These are phyloP conservation scores for Cephalotes varians DNA, from an alignment of 2,888 invertebrate species.

Conservation along the genomic window DNA sequence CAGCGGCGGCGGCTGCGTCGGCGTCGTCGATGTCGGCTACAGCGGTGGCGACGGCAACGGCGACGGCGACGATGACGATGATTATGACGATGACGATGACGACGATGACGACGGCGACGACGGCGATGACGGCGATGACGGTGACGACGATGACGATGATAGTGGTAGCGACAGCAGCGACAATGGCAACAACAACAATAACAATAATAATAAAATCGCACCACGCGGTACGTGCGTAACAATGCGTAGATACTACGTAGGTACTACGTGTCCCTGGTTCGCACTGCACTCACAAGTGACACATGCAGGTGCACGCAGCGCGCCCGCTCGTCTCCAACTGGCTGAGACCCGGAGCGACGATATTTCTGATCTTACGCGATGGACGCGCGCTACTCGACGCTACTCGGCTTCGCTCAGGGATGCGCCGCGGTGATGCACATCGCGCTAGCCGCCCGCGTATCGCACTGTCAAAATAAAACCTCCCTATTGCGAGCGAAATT, in stretches of 20 bases:
- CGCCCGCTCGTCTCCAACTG: slow-evolving; percentile 58
- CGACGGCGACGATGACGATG: neutral
- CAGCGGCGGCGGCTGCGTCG: slow-evolving; percentile 8
- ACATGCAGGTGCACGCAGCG: slow-evolving; percentile 70
- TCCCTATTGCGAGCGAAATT: slow-evolving; percentile 79
- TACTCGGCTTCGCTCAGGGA: slow-evolving; percentile 76
- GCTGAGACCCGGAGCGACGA: slow-evolving; percentile 69
- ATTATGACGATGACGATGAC: too few species aligned
- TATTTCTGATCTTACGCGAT: slow-evolving; percentile 81
- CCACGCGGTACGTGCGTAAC: slow-evolving; percentile 20
- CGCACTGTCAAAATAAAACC: slow-evolving; percentile 81
- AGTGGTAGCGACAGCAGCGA: neutral
- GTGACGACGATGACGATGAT: slow-evolving; percentile 11
- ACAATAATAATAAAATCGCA: slow-evolving; percentile 17
- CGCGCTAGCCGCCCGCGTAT: slow-evolving; percentile 71
- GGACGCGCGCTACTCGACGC: slow-evolving; percentile 70
- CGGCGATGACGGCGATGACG: neutral
- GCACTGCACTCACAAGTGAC: slow-evolving; percentile 72
- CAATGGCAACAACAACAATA: neutral
- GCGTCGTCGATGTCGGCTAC: slow-evolving; percentile 25
- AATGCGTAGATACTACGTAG: slow-evolving; percentile 23
- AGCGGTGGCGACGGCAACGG: neutral
- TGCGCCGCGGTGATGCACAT: slow-evolving; percentile 75
- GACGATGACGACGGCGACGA: neutral
- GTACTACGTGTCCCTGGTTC: neutral